These are phyloP conservation scores for Trachelus iudaicus DNA, from an alignment of 2,888 invertebrate species.

Conservation along the genomic window DNA sequence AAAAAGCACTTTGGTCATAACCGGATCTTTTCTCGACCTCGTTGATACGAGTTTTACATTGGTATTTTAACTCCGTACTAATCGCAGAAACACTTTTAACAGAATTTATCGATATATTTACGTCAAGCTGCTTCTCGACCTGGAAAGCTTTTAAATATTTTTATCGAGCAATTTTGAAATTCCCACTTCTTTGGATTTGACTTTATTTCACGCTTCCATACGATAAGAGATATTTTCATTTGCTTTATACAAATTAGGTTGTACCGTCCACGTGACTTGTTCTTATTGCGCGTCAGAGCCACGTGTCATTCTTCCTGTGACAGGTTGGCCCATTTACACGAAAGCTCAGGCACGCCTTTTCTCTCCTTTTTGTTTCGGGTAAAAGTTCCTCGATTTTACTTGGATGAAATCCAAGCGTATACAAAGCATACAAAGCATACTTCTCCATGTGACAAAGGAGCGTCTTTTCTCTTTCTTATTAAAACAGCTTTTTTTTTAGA, in stretches of 20 bases:
- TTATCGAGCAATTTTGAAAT: neutral
- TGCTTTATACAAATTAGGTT: neutral
- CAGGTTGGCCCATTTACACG: constrained; percentile 1
- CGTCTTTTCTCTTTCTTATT: neutral
- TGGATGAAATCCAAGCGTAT: neutral
- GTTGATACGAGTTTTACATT: neutral
- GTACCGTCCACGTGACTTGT: neutral
- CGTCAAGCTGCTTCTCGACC: neutral
- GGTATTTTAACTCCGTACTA: neutral
- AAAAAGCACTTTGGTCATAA: neutral
- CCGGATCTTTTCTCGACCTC: neutral
- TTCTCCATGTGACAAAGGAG: neutral
- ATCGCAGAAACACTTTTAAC: neutral
- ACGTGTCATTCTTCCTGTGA: neutral
- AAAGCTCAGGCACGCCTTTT: neutral
- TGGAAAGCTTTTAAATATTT: neutral
- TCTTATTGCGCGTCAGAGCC: neutral
- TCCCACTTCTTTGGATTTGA: neutral
- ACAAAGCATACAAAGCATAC: neutral
- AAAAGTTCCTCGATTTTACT: neutral
- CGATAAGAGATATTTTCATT: neutral
- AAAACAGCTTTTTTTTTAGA: neutral
- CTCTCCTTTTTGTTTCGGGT: neutral
- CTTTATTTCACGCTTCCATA: neutral
- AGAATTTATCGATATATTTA: neutral